A percentile compares a stretch with the other conserved stretches of the same genome.
Evolutionary conservation across 2,888 invertebrate species (phyloP).

Genomic region (Alentia gelatinosa): DNA sequence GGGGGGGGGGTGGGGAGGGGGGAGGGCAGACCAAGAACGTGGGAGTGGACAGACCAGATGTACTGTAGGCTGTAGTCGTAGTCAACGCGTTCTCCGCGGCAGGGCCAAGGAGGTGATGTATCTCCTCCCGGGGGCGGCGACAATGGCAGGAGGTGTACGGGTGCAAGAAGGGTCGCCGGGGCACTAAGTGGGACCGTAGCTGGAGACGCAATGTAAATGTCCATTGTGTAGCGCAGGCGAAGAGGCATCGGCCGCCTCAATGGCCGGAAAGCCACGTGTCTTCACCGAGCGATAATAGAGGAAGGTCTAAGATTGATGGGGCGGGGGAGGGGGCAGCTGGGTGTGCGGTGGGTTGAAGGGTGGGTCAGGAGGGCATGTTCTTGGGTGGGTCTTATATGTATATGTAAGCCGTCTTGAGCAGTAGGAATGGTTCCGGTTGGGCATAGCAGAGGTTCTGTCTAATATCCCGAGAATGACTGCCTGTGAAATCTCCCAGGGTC

Average conservation of each 20-base stretch:
- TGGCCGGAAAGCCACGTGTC: background rate
- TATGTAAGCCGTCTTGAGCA: too few species aligned
- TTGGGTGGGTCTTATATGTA: background rate
- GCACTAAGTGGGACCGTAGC: background rate
- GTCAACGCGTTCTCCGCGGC: background rate
- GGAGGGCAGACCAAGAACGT: too few species aligned
- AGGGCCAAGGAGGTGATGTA: background rate
- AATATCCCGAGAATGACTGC: too few species aligned
- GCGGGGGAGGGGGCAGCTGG: background rate
- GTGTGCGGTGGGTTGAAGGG: background rate
- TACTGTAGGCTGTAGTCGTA: background rate
- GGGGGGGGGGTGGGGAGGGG: too few species aligned
- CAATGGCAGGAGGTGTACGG: background rate
- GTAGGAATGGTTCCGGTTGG: background rate
- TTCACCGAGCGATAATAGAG: background rate
- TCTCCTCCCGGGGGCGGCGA: background rate
- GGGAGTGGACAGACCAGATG: background rate
- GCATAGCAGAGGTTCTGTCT: too few species aligned
- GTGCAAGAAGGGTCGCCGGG: background rate
- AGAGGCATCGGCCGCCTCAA: background rate
- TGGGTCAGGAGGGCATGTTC: background rate
- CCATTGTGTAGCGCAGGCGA: background rate
- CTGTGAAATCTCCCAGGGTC: background rate
- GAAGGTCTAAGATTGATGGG: background rate
- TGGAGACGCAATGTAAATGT: conserved; percentile 18